Percentiles rank a stretch among this genome's conserved stretches.
Conservation (phyloP, 2,888 invertebrate species). For the Acleris literana region DNA sequence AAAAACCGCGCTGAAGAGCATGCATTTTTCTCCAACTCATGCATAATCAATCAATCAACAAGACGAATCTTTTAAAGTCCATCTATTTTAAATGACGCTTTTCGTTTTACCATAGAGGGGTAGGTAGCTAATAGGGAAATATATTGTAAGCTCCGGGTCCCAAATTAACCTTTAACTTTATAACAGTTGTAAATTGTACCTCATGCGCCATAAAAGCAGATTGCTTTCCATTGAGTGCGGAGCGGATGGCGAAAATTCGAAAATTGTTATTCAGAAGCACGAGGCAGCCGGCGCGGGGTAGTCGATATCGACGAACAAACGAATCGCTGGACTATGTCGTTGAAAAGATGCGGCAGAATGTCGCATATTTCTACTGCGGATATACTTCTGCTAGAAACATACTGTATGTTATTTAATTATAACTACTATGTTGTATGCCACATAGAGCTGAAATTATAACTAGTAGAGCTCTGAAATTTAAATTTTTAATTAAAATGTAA, state of each 20-base stretch:
- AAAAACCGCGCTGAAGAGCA: conserved; percentile 8
- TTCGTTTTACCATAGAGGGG: conserved; percentile 3
- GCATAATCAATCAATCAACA: conserved; percentile 17
- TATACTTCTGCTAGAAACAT: no score
- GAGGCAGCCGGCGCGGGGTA: background rate
- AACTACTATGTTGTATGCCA: no score
- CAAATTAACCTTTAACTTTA: conserved; percentile 35
- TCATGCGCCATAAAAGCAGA: conserved; percentile 31
- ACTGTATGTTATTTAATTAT: no score
- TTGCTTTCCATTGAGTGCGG: conserved; percentile 26
- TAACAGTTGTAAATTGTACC: conserved; percentile 30
- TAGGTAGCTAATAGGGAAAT: conserved; percentile 7
- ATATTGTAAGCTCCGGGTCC: conserved; percentile 8
- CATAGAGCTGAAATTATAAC: no score
- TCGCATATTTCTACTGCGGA: no score
- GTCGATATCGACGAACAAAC: conserved; percentile 1
- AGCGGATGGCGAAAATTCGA: conserved; percentile 25
- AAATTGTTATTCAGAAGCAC: conserved; percentile 27
- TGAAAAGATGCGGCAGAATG: background rate
- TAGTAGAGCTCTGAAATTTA: no score
- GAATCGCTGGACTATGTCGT: background rate
- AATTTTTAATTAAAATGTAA: no score
- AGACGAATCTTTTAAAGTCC: conserved; percentile 16
- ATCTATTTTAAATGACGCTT: conserved; percentile 7
- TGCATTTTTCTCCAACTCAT: conserved; percentile 20